phyloP scores from a whole-genome alignment of 1,140 invertebrate species.

The Ooceraea biroi region DNA sequence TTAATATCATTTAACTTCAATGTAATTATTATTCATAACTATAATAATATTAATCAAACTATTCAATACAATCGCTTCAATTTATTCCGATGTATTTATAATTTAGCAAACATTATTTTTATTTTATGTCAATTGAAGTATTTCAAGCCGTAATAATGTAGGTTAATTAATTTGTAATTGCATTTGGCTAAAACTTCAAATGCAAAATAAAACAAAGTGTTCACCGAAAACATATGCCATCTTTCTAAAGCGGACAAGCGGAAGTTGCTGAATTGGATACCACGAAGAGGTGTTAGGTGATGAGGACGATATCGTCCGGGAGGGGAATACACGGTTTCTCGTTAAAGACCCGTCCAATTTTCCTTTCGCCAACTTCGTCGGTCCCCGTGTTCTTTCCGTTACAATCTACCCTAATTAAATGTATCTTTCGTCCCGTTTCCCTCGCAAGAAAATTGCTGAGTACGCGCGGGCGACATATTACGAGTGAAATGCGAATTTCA shows the following conservation, averaged over 20 bases:
- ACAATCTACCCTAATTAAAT: slow-evolving; percentile 50
- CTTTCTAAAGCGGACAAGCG: slow-evolving; percentile 1
- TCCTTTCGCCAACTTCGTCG: slow-evolving; percentile 30
- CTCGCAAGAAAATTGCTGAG: slow-evolving; percentile 4
- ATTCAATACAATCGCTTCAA: too few species aligned
- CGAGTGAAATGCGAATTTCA: neutral
- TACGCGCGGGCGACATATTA: neutral
- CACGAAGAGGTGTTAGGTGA: slow-evolving; percentile 26
- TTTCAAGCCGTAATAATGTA: too few species aligned
- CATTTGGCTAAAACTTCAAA: neutral
- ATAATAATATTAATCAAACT: slow-evolving; percentile 15
- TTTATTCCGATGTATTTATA: slow-evolving; percentile 29
- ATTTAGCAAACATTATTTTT: neutral
- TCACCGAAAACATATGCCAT: slow-evolving; percentile 15
- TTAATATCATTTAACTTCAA: neutral
- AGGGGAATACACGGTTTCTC: slow-evolving; percentile 1
- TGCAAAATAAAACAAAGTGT: slow-evolving; percentile 23
- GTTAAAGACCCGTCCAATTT: slow-evolving; percentile 45
- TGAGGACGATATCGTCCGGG: neutral
- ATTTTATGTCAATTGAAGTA: neutral
- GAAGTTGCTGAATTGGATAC: slow-evolving; percentile 24
- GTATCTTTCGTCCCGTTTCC: slow-evolving; percentile 12
- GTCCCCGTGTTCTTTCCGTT: slow-evolving; percentile 41
- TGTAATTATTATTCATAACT: slow-evolving; percentile 3
- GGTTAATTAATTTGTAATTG: slow-evolving; percentile 33